Evolutionary conservation across 2,888 invertebrate species (phyloP).

Genomic region (Agriopis aurantiaria): DNA sequence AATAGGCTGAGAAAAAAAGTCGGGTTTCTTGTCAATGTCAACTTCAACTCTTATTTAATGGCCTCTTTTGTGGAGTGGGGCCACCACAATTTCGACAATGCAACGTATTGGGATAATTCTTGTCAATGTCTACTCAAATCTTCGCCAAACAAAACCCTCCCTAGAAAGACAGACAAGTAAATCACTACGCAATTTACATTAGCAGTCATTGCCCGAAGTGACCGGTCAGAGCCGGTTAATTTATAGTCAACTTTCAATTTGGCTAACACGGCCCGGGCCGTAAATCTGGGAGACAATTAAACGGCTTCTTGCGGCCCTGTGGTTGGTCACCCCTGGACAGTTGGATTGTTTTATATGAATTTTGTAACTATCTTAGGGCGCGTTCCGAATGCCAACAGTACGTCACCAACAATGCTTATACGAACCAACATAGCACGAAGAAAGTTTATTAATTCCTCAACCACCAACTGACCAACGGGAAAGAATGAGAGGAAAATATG

Average conservation of each 20-base stretch:
- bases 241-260: slow-evolving; percentile 84
- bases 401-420: too few relatives aligned
- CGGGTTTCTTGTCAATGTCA: too few relatives aligned
- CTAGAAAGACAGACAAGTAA: slow-evolving; percentile 32
- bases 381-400: too few relatives aligned
- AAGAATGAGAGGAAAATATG: too few relatives aligned
- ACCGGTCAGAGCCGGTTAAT: slow-evolving; percentile 62
- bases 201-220: slow-evolving; percentile 48
- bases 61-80: too few relatives aligned
- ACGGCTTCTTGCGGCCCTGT: slow-evolving; percentile 72
- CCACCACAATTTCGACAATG: too few relatives aligned
- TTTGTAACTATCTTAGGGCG: background rate
- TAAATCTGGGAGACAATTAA: slow-evolving; percentile 79
- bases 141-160: slow-evolving; percentile 12
- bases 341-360: slow-evolving; percentile 26
- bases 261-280: slow-evolving; percentile 71
- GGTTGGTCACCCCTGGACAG: slow-evolving; percentile 58
- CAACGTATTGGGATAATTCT: too few relatives aligned
- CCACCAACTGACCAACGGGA: too few relatives aligned
- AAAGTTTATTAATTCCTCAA: too few relatives aligned
- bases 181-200: slow-evolving; percentile 47
- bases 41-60: too few relatives aligned
- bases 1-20: too few relatives aligned
- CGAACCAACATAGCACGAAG: too few relatives aligned
- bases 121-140: background rate